phyloP scores from a whole-genome alignment of 2,888 invertebrate species.

The Neuroscelio doddi region DNA sequence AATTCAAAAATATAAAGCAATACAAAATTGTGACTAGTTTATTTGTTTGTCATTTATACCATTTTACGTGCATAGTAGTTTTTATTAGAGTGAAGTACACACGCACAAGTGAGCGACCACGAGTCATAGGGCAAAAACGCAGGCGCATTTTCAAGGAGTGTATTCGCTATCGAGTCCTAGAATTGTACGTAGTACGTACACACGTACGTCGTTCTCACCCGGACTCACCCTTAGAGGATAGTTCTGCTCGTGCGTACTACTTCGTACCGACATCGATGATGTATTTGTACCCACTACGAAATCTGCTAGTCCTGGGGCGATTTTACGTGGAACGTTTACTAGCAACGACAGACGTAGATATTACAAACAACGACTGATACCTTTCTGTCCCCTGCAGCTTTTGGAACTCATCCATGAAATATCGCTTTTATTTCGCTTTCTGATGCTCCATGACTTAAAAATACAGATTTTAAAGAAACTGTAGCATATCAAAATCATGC shows the following conservation, averaged over 20 bases:
- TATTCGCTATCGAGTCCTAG: background rate
- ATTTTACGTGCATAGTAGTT: too few species aligned
- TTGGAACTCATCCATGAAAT: too few species aligned
- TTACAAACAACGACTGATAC: too few species aligned
- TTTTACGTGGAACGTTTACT: background rate
- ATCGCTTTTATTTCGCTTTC: too few species aligned
- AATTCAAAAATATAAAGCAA: too few species aligned
- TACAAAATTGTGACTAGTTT: too few species aligned
- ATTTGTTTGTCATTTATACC: too few species aligned
- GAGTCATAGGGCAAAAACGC: background rate
- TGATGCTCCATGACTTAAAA: too few species aligned
- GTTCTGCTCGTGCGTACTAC: background rate
- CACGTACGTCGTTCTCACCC: background rate
- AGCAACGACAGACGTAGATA: background rate
- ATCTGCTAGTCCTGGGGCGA: background rate
- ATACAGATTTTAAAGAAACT: too few species aligned
- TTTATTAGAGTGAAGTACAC: background rate
- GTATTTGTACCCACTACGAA: background rate
- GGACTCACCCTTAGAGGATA: background rate
- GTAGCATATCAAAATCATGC: too few species aligned
- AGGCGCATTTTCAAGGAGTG: slow-evolving; percentile 1
- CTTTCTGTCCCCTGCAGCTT: too few species aligned
- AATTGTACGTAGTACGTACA: background rate
- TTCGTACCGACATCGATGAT: background rate
- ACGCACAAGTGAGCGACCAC: background rate